Percentiles rank a stretch among this genome's conserved stretches.
Conservation (phyloP, 1,140 invertebrate genomes). For the Lithobius niger region DNA sequence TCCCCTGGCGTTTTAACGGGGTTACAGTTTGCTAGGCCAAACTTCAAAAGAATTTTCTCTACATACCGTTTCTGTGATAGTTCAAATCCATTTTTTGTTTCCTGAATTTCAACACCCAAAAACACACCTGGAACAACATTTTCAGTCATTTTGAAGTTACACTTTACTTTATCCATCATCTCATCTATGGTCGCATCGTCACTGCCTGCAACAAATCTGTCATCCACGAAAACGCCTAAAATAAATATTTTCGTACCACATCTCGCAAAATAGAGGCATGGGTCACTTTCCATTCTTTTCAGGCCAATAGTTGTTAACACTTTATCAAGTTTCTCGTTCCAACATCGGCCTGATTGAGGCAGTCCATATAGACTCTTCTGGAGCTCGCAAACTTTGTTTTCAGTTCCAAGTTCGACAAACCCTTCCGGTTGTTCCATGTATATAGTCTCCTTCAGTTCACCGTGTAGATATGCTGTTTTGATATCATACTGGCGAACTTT, state of each 20-base stretch:
- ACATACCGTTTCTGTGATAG: constrained; percentile 26
- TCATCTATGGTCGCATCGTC: constrained; percentile 15
- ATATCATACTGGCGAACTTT: constrained; percentile 19
- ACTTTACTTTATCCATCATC: constrained; percentile 13
- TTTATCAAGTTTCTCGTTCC: constrained; percentile 22
- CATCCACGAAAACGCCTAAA: constrained; percentile 35
- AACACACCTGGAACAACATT: constrained; percentile 17
- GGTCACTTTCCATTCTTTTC: constrained; percentile 24
- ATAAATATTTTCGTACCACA: constrained; percentile 20
- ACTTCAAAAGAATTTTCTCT: constrained; percentile 25
- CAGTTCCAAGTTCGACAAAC: constrained; percentile 1
- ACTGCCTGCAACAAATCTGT: constrained; percentile 30
- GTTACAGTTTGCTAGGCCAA: constrained; percentile 23
- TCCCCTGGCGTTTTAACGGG: constrained; percentile 24
- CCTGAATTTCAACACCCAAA: constrained; percentile 23
- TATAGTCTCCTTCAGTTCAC: constrained; percentile 16
- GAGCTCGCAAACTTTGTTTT: constrained; percentile 25
- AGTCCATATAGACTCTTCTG: constrained; percentile 29
- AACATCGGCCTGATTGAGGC: constrained; percentile 20
- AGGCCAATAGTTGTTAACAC: constrained; percentile 32
- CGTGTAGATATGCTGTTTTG: constrained; percentile 20
- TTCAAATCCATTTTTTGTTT: constrained; percentile 15
- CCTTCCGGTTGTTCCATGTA: constrained; percentile 19
- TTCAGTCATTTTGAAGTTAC: constrained; percentile 21
- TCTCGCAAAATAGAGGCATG: constrained; percentile 26